These are phyloP conservation scores for Rallus crepitans DNA, from an alignment of 2,797 vertebrate genomes.

Conservation along the genomic window DNA sequence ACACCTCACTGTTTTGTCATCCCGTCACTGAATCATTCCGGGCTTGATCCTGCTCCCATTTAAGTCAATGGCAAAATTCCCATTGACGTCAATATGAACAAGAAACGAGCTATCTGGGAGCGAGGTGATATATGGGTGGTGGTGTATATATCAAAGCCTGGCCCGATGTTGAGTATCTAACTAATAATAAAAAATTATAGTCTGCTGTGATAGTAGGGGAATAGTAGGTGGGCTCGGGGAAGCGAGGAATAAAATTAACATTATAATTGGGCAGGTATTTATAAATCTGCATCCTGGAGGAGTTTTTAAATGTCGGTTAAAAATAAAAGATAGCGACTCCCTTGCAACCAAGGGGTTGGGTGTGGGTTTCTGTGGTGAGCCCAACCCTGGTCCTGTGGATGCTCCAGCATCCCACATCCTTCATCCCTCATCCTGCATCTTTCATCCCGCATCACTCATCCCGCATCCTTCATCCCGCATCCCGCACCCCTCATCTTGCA, in stretches of 20 bases:
- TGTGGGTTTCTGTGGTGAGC: not conserved
- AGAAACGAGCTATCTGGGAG: not conserved
- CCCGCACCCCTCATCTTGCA: not conserved
- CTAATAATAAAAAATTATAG: not conserved
- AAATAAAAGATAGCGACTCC: not conserved
- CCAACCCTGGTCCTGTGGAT: rapidly evolving
- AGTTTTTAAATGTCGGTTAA: not conserved
- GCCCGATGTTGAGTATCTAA: not conserved
- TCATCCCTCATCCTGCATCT: not conserved
- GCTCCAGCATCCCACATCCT: not conserved
- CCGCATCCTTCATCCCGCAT: not conserved
- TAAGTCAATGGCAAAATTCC: conserved; percentile 17
- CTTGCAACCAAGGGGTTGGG: not conserved
- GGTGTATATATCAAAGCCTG: not conserved
- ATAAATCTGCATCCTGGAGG: conserved; percentile 11
- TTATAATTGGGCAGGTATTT: conserved; percentile 29
- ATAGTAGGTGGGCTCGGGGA: not conserved
- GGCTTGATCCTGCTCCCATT: conserved; percentile 16
- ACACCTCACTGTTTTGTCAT: conserved; percentile 34
- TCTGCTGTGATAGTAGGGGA: not conserved
- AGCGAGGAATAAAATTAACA: not conserved
- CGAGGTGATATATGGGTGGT: not conserved
- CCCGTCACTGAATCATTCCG: not conserved
- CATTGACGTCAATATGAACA: not conserved
- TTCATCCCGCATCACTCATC: rapidly evolving